These are phyloP conservation scores for Anoura caudifer DNA, from an alignment of 2,113 vertebrate species.

Conservation along the genomic window DNA sequence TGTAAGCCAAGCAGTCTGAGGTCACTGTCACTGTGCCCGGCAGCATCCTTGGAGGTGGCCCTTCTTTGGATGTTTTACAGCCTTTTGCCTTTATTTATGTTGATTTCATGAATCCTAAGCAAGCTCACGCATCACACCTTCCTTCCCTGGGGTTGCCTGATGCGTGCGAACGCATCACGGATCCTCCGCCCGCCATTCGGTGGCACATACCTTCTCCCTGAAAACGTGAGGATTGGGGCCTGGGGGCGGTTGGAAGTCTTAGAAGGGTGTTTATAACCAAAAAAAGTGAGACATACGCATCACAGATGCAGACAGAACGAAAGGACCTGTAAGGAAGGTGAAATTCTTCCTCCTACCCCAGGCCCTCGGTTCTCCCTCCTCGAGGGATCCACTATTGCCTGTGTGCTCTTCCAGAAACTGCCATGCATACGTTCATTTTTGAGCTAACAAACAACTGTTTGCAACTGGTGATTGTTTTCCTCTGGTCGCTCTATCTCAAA, in stretches of 20 bases:
- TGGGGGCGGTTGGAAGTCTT: fast-evolving
- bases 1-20: fast-evolving
- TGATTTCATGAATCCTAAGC: neutral
- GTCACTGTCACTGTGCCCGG: neutral
- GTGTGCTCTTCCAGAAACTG: neutral
- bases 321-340: neutral
- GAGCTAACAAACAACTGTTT: neutral
- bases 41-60: fast-evolving
- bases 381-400: neutral
- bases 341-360: neutral
- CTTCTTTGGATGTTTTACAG: neutral
- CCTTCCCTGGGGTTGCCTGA: neutral
- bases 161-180: fast-evolving
- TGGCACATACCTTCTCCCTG: neutral
- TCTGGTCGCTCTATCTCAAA: neutral
- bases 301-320: neutral
- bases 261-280: neutral
- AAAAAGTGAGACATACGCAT: neutral
- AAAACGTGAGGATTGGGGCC: neutral
- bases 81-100: neutral
- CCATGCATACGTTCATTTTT: neutral
- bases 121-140: neutral
- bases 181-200: neutral
- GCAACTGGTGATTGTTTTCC: neutral
- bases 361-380: neutral